Conservation (phyloP, 1,140 invertebrate species). For the Heliconius hewitsoni region DNA sequence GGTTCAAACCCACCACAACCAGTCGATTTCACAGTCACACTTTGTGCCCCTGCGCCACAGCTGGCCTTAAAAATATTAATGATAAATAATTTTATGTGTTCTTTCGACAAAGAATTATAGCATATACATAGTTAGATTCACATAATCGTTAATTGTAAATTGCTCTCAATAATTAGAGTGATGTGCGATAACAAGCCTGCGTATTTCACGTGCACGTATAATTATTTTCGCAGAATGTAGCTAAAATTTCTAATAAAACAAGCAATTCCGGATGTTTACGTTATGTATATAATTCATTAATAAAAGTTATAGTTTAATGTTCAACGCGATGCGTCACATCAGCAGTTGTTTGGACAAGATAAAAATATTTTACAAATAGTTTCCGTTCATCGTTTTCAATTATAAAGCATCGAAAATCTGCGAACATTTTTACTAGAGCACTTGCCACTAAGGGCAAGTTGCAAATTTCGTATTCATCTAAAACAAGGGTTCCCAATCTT, state of each 20-base stretch:
- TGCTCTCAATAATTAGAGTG: conserved; percentile 20
- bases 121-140: not conserved
- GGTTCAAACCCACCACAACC: no score
- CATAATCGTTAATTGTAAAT: conserved; percentile 17
- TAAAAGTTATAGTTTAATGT: conserved; percentile 20
- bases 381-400: conserved; percentile 13
- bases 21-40: no score
- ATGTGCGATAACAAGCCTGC: conserved; percentile 14
- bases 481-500: no score
- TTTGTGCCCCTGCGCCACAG: no score
- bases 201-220: conserved; percentile 26
- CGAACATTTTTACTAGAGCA: not conserved
- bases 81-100: not conserved
- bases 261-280: conserved; percentile 31
- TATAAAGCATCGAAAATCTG: not conserved
- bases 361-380: conserved; percentile 10
- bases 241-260: conserved; percentile 16
- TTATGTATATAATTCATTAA: conserved; percentile 28
- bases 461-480: no score
- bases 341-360: not conserved
- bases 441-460: not conserved
- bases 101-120: not conserved
- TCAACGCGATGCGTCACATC: conserved; percentile 16
- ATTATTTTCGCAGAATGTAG: conserved; percentile 25
- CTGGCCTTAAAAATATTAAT: no score